Base-by-base conservation (phyloP, 23 tunicate genomes). In the Styela clava region DNA sequence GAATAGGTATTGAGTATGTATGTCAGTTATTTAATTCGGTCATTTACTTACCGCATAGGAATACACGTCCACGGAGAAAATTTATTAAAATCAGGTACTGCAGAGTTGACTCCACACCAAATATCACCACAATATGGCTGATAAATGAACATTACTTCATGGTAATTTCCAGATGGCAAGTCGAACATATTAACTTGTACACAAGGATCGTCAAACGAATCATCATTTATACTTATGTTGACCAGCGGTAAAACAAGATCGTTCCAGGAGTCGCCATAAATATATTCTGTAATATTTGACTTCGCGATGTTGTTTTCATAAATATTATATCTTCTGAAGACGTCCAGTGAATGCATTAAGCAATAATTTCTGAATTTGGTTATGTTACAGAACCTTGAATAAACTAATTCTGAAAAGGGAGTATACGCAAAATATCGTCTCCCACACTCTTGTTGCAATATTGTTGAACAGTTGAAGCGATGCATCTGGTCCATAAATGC, bases 71-170 rank as follows among this genome's bases (percentile, higher is more conserved):
- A 44, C 56, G 56, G 7, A 44, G 56, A 44, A 44, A 44, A 44
- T 5, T 44, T 12, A 44, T 44, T 7, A 44, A 44, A 44, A 44
- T 44, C 56, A 44, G 56, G 7, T 5, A 44, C 12, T 12, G 7
- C 56, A 44, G 81, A 52, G 32, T 77, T 63, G 19, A 77, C 29
- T 37, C 81, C 81, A 63, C 63, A 77, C 81, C 81, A 77, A 21
- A 52, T 61, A 26, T 37, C 31, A 16, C 52, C 81, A 77, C 81
- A 77, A 44, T 37, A 77, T 2, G 81, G 81, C 52, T 37, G 28
- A 61, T 37, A 77, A 52, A 34, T 63, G 21, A 63, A 33, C 32
- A 37, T 77, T 1, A 77, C 35, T 61, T 77, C 81, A 5, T 51
- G 81, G 18, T 25, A 77, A 3, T 24, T 28, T 20, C 81, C 81